Evolutionary conservation across 2,888 invertebrate species (phyloP).

Genomic region (Drosophila nigricruria): DNA sequence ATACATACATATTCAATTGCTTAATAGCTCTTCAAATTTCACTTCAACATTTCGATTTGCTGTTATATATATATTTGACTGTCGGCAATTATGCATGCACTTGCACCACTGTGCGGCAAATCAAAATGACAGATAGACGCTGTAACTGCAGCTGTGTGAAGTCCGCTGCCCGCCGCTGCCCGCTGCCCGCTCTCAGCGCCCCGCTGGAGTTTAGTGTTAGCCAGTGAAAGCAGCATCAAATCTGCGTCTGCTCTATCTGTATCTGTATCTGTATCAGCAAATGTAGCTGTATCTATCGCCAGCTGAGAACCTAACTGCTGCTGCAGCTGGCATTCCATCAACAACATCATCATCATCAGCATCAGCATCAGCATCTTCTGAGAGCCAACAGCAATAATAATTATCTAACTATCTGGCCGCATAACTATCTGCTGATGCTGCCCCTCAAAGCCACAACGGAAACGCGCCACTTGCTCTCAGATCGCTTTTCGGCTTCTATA

Average conservation of each 20-base stretch:
- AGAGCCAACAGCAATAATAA: conserved; percentile 63
- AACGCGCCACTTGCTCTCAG: conserved; percentile 62
- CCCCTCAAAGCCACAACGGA: conserved; percentile 66
- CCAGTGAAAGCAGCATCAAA: conserved; percentile 69
- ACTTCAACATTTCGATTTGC: not conserved
- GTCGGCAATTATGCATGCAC: conserved; percentile 1
- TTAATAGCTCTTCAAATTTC: not conserved
- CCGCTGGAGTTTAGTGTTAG: conserved; percentile 35
- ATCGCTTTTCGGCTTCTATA: conserved; percentile 38
- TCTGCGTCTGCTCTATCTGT: conserved; percentile 34
- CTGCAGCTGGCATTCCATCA: conserved; percentile 46
- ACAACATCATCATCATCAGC: conserved; percentile 29
- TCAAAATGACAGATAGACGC: conserved; percentile 71
- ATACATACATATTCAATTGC: not conserved
- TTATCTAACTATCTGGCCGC: conserved; percentile 69
- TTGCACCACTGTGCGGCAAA: conserved; percentile 61
- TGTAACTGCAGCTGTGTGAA: conserved; percentile 51
- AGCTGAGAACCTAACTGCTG: conserved; percentile 32
- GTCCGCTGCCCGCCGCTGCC: conserved; percentile 3
- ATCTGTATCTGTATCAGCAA: conserved; percentile 20
- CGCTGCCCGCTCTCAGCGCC: conserved; percentile 1
- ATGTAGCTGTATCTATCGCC: conserved; percentile 25
- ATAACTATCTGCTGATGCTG: conserved; percentile 49
- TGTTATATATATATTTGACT: not conserved
- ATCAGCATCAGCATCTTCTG: conserved; percentile 20